These are phyloP conservation scores for Myotis yumanensis DNA, from an alignment of 2,113 vertebrate species.

Conservation along the genomic window DNA sequence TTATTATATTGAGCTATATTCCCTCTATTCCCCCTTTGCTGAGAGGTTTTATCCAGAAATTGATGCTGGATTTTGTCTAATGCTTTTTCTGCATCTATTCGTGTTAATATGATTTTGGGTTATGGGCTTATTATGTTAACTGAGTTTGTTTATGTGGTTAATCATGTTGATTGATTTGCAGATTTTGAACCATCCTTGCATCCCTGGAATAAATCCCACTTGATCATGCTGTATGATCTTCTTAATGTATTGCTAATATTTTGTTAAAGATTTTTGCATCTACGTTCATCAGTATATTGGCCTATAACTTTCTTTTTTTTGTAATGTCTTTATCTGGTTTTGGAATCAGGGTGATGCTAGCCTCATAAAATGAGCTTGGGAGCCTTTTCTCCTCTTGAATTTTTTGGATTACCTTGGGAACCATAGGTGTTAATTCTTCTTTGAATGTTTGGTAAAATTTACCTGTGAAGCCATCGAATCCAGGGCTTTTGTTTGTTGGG, in stretches of 20 bases:
- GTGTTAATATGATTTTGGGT: not conserved
- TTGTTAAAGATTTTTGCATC: not conserved
- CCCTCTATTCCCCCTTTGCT: not conserved
- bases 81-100: not conserved
- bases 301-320: not conserved
- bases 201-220: not conserved
- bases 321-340: not conserved
- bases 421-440: not conserved
- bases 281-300: not conserved
- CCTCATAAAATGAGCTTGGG: not conserved
- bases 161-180: not conserved
- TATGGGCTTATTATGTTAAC: not conserved
- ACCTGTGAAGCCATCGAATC: not conserved
- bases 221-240: not conserved
- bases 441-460: not conserved
- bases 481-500: not conserved
- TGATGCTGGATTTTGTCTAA: not conserved
- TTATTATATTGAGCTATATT: not conserved
- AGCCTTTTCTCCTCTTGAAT: not conserved
- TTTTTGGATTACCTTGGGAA: not conserved
- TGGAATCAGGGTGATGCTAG: not conserved
- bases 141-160: not conserved
- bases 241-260: not conserved
- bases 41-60: not conserved
- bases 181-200: not conserved